Percentiles rank a stretch among this genome's conserved stretches.
These are phyloP conservation scores for Mesocricetus auratus DNA, from an alignment of 2,113 vertebrate species.

Conservation along the genomic window DNA sequence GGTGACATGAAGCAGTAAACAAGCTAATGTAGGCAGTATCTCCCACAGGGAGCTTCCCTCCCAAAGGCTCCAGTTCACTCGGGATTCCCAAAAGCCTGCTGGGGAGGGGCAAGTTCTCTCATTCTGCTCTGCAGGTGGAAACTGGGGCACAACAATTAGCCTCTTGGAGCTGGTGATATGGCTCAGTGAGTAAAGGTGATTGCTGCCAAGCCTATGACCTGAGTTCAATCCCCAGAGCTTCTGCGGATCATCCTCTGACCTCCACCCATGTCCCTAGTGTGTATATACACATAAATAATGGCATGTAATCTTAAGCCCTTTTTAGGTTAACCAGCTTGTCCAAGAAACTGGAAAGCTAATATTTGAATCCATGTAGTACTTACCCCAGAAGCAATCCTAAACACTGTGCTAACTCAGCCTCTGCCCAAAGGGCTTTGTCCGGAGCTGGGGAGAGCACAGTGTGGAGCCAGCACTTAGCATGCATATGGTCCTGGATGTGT, in stretches of 20 bases:
- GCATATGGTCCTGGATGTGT: not conserved
- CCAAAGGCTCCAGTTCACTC: not conserved
- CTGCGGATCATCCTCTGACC: not conserved
- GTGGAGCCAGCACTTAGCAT: not conserved
- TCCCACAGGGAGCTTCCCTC: accelerated
- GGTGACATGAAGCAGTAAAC: not conserved
- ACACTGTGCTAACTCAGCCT: accelerated
- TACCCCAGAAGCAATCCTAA: not conserved
- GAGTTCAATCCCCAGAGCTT: not conserved
- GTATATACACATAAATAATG: not conserved
- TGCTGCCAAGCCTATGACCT: too few relatives aligned
- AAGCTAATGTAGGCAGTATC: accelerated
- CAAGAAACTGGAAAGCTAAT: not conserved
- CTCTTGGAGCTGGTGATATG: not conserved
- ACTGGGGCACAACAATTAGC: not conserved
- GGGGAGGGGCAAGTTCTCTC: not conserved
- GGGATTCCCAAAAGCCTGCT: not conserved
- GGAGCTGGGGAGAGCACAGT: not conserved
- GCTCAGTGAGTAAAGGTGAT: too few relatives aligned
- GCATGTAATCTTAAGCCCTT: not conserved
- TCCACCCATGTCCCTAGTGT: not conserved
- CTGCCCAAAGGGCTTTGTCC: not conserved
- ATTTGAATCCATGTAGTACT: not conserved
- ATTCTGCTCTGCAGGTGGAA: not conserved
- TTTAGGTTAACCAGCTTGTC: not conserved